Base-by-base conservation (phyloP, 1,140 invertebrate species). In the Meloidogyne hapla region DNA sequence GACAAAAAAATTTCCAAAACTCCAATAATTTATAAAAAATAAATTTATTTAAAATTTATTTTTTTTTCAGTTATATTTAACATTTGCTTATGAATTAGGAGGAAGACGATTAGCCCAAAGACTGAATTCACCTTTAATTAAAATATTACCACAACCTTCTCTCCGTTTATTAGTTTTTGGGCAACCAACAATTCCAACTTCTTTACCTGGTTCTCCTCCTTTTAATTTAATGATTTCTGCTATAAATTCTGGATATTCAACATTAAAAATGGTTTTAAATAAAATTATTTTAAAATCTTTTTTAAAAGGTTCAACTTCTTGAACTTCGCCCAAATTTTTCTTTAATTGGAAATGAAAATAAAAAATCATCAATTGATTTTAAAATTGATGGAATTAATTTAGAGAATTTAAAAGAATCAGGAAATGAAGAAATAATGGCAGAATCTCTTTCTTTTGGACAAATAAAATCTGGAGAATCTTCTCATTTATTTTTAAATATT, bases 111-210 rank as follows among this genome's bases (percentile, higher is more conserved):
- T 38, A 64, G 71, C 71, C 8, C 71, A 73, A 61, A 61, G 48
- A 25, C 10, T 73, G n/a, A 10, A 12, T 23, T 25, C 56, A 1
- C 71, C 71, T 21, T 63, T 12, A 38, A 64, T 73, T 15, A 23
- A 25, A 21, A 28, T 73, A 33, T 13, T 61, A 61, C 71, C 71
- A 0, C 45, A 64, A 18, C 71, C 71, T 61, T 23, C 56, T 38
- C 71, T 73, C 26, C 71, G 71, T 38, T 45, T 73, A 25, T 33
- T 73, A 38, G 23, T 56, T 33, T 73, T 73, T 28, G 61, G 56
- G 4, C 71, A 13, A n/a, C 71, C 71, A 21, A 64, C 56, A 38
- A 13, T 63, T 64, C 10, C 10, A 61, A 18, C 23, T 3, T 10
- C 21, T 13, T 8, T 13, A 56, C n/a, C 12, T n/a, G 12, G 5